Conservation (phyloP, 2,113 vertebrate genomes). For the Oostethus manadensis region DNA sequence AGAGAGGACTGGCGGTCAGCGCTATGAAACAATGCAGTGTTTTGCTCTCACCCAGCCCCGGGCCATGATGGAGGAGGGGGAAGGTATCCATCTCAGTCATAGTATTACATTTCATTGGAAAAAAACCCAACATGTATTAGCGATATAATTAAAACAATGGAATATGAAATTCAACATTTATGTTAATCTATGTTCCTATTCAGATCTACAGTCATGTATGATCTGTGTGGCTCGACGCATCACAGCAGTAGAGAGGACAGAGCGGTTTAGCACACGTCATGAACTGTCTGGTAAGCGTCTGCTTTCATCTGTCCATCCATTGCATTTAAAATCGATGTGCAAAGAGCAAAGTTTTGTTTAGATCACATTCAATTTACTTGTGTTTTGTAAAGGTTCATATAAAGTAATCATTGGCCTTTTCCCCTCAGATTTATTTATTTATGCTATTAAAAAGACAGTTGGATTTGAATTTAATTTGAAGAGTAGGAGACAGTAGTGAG, state of each 20-base stretch:
- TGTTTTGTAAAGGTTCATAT: too few species aligned
- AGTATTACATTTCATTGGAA: background rate
- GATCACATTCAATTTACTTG: too few species aligned
- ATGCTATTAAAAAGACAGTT: too few species aligned
- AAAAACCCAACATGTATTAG: too few species aligned
- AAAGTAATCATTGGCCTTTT: too few species aligned
- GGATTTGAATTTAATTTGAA: too few species aligned
- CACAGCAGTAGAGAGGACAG: slow-evolving; percentile 83
- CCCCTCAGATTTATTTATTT: too few species aligned
- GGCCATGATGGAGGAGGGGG: slow-evolving; percentile 96
- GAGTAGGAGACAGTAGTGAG: too few species aligned
- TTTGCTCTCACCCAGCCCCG: slow-evolving; percentile 95
- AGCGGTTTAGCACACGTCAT: slow-evolving; percentile 93
- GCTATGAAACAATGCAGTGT: slow-evolving; percentile 97
- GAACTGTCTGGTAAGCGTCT: slow-evolving; percentile 86
- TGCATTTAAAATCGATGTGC: too few species aligned
- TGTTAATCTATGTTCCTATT: background rate
- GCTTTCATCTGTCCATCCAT: too few species aligned
- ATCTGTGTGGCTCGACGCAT: slow-evolving; percentile 94
- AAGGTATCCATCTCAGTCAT: slow-evolving; percentile 79
- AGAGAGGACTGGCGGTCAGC: slow-evolving; percentile 74
- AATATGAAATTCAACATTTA: background rate
- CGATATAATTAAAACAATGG: background rate
- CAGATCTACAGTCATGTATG: slow-evolving; percentile 98
- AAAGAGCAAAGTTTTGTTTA: too few species aligned